phyloP scores from a whole-genome alignment of 2,113 vertebrate genomes.

The Natator depressus region DNA sequence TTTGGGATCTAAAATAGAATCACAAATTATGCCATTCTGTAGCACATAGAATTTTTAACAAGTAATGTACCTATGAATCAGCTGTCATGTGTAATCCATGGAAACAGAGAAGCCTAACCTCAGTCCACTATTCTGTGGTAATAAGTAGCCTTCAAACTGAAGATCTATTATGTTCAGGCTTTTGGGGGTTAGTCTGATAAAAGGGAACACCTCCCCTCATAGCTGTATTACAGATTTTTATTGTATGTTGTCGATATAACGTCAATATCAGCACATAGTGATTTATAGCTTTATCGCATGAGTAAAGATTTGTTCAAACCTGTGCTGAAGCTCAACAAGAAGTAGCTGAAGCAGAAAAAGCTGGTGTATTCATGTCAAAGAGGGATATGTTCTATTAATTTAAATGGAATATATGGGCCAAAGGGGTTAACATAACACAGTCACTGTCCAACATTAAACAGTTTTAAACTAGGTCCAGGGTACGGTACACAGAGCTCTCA shows the following conservation, averaged over 20 bases:
- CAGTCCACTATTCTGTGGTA: neutral
- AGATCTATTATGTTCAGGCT: neutral
- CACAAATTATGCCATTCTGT: neutral
- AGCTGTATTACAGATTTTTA: neutral
- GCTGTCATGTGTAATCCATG: neutral
- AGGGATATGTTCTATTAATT: neutral
- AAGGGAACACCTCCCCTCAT: neutral
- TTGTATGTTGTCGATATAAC: neutral
- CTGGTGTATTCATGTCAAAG: neutral
- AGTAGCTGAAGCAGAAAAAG: constrained; percentile 41
- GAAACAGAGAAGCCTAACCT: neutral
- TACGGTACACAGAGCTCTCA: neutral
- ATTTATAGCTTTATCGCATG: constrained; percentile 46
- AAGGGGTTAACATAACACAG: neutral
- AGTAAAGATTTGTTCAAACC: constrained; percentile 53
- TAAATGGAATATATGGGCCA: neutral
- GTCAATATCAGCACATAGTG: constrained; percentile 18
- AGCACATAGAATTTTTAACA: constrained; percentile 13
- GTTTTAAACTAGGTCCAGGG: neutral
- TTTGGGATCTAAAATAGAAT: constrained; percentile 9
- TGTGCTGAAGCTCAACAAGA: constrained; percentile 47
- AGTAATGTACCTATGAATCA: neutral
- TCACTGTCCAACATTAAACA: too few relatives aligned
- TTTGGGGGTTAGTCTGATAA: neutral
- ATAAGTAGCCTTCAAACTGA: constrained; percentile 18